Evolutionary conservation across 2,797 vertebrate genomes (phyloP).

Genomic region (Phalloptychus januarius): DNA sequence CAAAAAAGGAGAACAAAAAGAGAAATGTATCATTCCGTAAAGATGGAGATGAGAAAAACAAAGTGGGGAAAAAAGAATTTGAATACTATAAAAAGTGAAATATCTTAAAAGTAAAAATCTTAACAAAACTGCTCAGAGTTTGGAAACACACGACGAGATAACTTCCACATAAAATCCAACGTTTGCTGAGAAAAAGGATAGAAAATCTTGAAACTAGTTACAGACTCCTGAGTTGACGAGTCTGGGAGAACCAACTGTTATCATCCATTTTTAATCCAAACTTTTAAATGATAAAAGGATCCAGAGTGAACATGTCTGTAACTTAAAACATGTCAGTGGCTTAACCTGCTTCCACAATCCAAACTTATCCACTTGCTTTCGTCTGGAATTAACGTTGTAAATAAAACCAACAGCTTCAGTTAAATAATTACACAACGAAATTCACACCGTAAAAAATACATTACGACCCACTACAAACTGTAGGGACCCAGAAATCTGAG

Average conservation of each 20-base stretch:
- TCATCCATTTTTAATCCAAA: neutral
- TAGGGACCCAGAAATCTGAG: conserved; percentile 21
- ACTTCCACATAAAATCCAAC: conserved; percentile 16
- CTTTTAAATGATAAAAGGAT: neutral
- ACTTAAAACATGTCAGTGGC: neutral
- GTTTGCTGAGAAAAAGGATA: conserved; percentile 18
- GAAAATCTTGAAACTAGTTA: neutral
- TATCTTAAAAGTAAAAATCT: conserved; percentile 17
- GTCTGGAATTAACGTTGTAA: neutral
- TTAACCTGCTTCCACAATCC: neutral
- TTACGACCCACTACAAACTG: conserved; percentile 37
- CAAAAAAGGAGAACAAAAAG: conserved; percentile 29
- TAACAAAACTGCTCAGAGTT: conserved; percentile 19
- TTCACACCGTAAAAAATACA: conserved; percentile 18
- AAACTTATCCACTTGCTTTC: neutral
- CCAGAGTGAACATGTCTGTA: neutral
- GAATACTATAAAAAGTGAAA: conserved; percentile 24
- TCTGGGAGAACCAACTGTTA: conserved; percentile 14
- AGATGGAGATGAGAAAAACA: conserved; percentile 59
- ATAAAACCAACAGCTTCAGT: neutral
- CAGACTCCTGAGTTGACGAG: conserved; percentile 16
- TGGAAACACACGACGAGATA: conserved; percentile 29
- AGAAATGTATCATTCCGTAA: conserved; percentile 57
- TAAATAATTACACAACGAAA: neutral
- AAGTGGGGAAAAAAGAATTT: conserved; percentile 21